These are phyloP conservation scores for Coelinius sp. DNA, from an alignment of 2,888 invertebrate genomes.

Conservation along the genomic window DNA sequence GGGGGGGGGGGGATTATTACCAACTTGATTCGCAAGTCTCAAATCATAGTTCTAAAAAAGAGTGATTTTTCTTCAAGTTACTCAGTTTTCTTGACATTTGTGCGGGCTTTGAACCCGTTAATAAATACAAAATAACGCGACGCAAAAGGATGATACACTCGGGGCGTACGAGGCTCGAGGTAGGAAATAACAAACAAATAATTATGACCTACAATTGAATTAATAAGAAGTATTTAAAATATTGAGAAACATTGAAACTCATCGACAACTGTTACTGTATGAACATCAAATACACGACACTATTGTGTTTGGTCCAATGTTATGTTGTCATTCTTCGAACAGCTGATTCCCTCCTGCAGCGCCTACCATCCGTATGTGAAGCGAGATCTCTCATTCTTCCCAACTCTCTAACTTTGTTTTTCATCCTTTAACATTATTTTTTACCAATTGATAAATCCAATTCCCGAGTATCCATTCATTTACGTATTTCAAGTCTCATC, in stretches of 20 bases:
- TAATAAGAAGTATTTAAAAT: conserved; percentile 22
- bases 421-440: neutral
- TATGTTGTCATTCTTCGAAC: conserved; percentile 69
- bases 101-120: conserved; percentile 48
- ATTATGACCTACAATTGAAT: conserved; percentile 41
- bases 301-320: conserved; percentile 59
- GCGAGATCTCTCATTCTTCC: conserved; percentile 40
- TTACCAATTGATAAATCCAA: neutral
- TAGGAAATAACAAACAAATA: conserved; percentile 53
- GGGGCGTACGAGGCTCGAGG: conserved; percentile 71
- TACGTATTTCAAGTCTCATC: neutral
- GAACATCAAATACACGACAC: neutral
- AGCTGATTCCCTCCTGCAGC: conserved; percentile 63
- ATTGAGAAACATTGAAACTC: neutral
- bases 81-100: conserved; percentile 36
- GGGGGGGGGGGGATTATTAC: neutral
- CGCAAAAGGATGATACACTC: conserved; percentile 71
- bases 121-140: conserved; percentile 68
- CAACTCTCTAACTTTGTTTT: neutral
- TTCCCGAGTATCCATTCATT: neutral
- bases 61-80: conserved; percentile 7
- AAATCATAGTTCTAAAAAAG: conserved; percentile 34
- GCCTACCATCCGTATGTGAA: conserved; percentile 46
- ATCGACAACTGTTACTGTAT: neutral
- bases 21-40: conserved; percentile 2